Evolutionary conservation across 2,888 invertebrate genomes (phyloP).

Genomic region (Allophyes oxyacanthae): DNA sequence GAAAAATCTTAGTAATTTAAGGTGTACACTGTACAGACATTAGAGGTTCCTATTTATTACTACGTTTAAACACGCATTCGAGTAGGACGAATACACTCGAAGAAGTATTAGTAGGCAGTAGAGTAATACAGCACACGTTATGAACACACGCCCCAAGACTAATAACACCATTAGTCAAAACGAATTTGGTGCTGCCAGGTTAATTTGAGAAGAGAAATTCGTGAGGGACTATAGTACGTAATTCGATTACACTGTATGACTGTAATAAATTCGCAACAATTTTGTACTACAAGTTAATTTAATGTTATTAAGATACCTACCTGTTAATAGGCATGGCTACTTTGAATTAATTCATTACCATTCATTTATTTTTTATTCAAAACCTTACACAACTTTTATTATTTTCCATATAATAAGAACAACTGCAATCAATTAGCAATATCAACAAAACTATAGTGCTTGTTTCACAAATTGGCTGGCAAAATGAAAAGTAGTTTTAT

Average conservation of each 20-base stretch:
- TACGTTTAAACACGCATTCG: slow-evolving; percentile 42
- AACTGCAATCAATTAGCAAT: too few relatives aligned
- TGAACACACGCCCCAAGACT: slow-evolving; percentile 64
- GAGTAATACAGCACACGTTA: slow-evolving; percentile 64
- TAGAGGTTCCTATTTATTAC: slow-evolving; percentile 36
- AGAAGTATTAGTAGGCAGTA: slow-evolving; percentile 62
- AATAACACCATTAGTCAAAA: slow-evolving; percentile 70
- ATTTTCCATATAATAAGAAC: too few relatives aligned
- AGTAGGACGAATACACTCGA: slow-evolving; percentile 51
- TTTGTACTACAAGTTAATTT: slow-evolving; percentile 25
- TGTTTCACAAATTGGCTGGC: background rate
- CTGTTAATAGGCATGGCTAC: background rate
- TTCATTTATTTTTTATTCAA: background rate
- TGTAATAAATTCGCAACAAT: slow-evolving; percentile 37
- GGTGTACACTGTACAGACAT: slow-evolving; percentile 1
- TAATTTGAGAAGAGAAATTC: slow-evolving; percentile 57
- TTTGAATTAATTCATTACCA: too few relatives aligned
- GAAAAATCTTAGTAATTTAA: slow-evolving; percentile 18
- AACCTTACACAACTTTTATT: background rate
- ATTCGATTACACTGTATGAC: slow-evolving; percentile 55
- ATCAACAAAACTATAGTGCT: too few relatives aligned
- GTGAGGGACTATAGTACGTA: slow-evolving; percentile 49
- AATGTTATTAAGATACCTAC: slow-evolving; percentile 1
- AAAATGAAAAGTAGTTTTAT: slow-evolving; percentile 8
- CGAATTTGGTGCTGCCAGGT: slow-evolving; percentile 63